These are phyloP conservation scores for Thamnophis elegans DNA, from an alignment of 2,797 vertebrate genomes.

Conservation along the genomic window DNA sequence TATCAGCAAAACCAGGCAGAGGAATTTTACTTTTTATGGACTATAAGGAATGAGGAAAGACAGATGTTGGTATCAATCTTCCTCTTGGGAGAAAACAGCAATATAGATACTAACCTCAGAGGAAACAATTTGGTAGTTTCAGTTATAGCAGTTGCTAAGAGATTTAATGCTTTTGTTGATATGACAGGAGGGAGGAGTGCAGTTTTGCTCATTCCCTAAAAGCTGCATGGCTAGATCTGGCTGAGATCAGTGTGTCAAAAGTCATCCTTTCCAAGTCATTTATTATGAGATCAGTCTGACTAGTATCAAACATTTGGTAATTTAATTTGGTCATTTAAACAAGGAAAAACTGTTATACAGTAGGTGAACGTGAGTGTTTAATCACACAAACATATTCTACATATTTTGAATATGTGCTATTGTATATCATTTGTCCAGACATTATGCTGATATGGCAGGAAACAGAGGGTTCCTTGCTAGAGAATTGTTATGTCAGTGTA, in stretches of 20 bases:
- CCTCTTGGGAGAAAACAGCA: neutral
- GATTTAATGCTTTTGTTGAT: neutral
- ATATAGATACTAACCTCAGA: neutral
- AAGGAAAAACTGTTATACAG: neutral
- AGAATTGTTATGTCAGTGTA: neutral
- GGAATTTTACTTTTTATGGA: neutral
- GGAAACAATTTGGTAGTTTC: neutral
- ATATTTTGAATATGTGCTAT: neutral
- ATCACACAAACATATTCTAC: neutral
- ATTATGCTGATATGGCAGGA: neutral
- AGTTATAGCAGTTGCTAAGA: neutral
- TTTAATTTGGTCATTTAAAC: neutral
- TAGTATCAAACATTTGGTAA: neutral
- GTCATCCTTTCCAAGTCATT: neutral
- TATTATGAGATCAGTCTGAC: neutral
- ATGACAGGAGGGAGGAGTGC: neutral
- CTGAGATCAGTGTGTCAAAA: neutral
- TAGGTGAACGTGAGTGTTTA: neutral
- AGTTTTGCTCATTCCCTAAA: neutral
- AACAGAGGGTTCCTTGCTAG: neutral
- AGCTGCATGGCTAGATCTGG: neutral
- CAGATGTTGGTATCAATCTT: neutral
- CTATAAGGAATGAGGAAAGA: neutral
- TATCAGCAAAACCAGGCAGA: neutral
- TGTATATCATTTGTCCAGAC: neutral